Base-by-base conservation (phyloP, 2,888 invertebrate species). In the Tridacna gigas region DNA sequence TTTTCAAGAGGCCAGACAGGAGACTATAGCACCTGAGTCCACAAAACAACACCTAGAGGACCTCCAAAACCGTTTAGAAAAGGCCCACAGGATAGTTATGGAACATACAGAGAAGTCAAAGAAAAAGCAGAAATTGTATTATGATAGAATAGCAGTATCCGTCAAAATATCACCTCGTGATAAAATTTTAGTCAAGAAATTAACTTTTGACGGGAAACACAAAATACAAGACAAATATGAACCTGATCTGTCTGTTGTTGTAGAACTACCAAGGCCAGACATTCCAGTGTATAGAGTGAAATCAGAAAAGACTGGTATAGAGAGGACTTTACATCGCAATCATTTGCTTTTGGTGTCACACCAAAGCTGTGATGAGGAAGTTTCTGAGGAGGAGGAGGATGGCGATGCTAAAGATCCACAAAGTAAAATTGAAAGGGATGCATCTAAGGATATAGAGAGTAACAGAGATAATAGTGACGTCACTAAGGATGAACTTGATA, bases 11-110 rank as follows among this genome's bases (percentile, higher is more conserved):
- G n/a, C n/a, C n/a, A n/a, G n/a, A n/a, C n/a, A n/a, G n/a, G n/a
- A n/a, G n/a, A n/a, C n/a, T n/a, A n/a, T 13, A 22, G 22, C 37
- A 15, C 71, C 37, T 20, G 48, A 26, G 51, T 63, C 63, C 7
- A 71, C 75, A 66, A 73, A 63, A 65, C 61, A 67, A n/a, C 76
- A 80, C 25, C 61, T 80, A 20, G 63, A 69, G 26, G 76, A 67
- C 18, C 37, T 76, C 11, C 56, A 45, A 37, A 18, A 76, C 4
- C 67, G 60, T 20, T 37, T 80, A 26, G 61, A 56, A 69, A 26
- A 0, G 18, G 25, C 76, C 4, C 45, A 37, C 13, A 60, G 76
- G 2, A 69, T 60, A 37, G 80, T 71, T 7, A 18, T 76, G 37
- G 20, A 60, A 11, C 60, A 61, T 28, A 45, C 37, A n/a, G 45